phyloP scores from a whole-genome alignment of 2,797 vertebrate genomes.

The Paguma larvata region DNA sequence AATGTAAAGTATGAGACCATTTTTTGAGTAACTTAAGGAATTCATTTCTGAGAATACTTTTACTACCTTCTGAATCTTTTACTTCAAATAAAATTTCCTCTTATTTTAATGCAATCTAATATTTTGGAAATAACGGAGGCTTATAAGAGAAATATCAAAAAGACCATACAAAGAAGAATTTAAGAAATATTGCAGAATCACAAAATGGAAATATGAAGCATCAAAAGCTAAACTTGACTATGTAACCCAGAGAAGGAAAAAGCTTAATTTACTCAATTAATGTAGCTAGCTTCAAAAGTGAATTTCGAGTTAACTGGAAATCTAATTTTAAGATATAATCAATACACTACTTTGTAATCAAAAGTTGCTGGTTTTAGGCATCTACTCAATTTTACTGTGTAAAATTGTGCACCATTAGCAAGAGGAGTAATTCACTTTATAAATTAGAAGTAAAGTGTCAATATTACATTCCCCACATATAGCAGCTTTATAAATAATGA shows the following conservation, averaged over 20 bases:
- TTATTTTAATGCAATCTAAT: not conserved
- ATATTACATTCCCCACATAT: not conserved
- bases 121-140: not conserved
- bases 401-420: not conserved
- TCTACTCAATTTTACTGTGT: not conserved
- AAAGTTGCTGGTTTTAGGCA: not conserved
- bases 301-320: conserved; percentile 8
- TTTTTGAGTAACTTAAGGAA: not conserved
- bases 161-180: not conserved
- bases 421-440: not conserved
- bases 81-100: not conserved
- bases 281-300: not conserved
- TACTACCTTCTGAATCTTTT: not conserved
- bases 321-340: not conserved
- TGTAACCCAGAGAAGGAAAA: not conserved
- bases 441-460: not conserved
- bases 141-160: not conserved
- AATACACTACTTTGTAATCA: not conserved
- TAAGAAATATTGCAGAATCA: not conserved
- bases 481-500: not conserved
- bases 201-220: not conserved
- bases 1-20: no score
- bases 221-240: not conserved
- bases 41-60: not conserved
- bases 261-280: not conserved